A percentile compares a stretch with the other conserved stretches of the same genome.
These are phyloP conservation scores for Centruroides vittatus DNA, from an alignment of 1,140 invertebrate genomes.

Conservation along the genomic window DNA sequence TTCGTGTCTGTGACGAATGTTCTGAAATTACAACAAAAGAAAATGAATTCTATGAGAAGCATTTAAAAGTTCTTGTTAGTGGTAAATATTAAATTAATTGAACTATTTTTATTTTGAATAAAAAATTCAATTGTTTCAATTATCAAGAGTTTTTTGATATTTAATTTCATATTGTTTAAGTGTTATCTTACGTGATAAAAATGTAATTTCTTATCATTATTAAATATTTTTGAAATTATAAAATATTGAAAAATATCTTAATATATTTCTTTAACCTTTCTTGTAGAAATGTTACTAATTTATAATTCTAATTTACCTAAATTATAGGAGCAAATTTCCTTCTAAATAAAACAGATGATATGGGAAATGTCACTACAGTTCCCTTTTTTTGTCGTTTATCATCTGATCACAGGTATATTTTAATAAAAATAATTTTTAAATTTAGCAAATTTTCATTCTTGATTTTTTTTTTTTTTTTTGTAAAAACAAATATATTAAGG, in stretches of 20 bases:
- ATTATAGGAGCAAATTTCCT: slow-evolving; percentile 20
- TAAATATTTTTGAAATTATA: no score
- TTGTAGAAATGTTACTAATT: no score
- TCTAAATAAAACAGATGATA: slow-evolving; percentile 13
- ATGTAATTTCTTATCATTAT: no score
- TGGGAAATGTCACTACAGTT: slow-evolving; percentile 4
- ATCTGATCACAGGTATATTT: slow-evolving; percentile 25
- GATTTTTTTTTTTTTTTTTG: no score
- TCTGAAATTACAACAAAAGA: slow-evolving; percentile 31
- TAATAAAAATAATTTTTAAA: not conserved
- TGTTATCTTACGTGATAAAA: not conserved
- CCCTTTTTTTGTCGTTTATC: slow-evolving; percentile 23
- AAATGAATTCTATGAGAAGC: slow-evolving; percentile 38
- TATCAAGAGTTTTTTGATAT: not conserved
- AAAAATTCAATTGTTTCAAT: no score
- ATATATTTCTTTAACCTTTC: no score
- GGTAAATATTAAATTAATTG: slow-evolving; percentile 23
- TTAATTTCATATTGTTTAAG: not conserved
- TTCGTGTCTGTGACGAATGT: slow-evolving; percentile 34
- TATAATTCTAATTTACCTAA: slow-evolving; percentile 16
- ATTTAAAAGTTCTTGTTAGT: slow-evolving; percentile 33
- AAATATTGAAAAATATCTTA: no score
- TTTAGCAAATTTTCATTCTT: not conserved
- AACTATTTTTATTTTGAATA: no score
- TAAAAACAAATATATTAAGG: no score